Evolutionary conservation across 2,113 vertebrate genomes (phyloP).

Genomic region (Myrmophylax atrothorax): DNA sequence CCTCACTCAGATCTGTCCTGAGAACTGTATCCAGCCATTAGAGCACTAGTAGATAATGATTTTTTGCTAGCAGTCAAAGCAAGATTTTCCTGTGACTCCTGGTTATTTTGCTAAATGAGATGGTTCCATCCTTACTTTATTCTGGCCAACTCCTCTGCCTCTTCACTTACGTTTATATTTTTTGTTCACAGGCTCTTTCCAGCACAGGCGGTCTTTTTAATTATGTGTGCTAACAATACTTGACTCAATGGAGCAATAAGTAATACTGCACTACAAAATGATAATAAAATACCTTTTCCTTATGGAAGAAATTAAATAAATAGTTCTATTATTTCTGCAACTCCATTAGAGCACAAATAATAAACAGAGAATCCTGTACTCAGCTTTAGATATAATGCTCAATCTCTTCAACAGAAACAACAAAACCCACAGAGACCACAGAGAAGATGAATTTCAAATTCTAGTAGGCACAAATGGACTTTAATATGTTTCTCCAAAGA

Average conservation of each 20-base stretch:
- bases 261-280: background rate
- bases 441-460: constrained; percentile 53
- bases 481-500: constrained; percentile 47
- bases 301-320: constrained; percentile 25
- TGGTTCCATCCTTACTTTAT: background rate
- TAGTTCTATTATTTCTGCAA: background rate
- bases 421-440: constrained; percentile 18
- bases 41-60: background rate
- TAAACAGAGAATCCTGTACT: background rate
- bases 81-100: background rate
- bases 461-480: constrained; percentile 52
- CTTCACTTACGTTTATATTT: background rate
- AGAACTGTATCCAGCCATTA: background rate
- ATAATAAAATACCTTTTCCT: background rate
- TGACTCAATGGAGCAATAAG: background rate
- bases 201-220: background rate
- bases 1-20: background rate
- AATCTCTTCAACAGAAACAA: background rate
- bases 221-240: background rate
- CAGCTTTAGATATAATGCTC: background rate
- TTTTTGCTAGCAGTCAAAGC: background rate
- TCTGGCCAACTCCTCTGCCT: background rate
- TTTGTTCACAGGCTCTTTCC: background rate
- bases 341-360: constrained; percentile 10
- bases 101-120: background rate